These are phyloP conservation scores for Drosophila virilis DNA, from an alignment of 1,140 invertebrate species.

Conservation along the genomic window DNA sequence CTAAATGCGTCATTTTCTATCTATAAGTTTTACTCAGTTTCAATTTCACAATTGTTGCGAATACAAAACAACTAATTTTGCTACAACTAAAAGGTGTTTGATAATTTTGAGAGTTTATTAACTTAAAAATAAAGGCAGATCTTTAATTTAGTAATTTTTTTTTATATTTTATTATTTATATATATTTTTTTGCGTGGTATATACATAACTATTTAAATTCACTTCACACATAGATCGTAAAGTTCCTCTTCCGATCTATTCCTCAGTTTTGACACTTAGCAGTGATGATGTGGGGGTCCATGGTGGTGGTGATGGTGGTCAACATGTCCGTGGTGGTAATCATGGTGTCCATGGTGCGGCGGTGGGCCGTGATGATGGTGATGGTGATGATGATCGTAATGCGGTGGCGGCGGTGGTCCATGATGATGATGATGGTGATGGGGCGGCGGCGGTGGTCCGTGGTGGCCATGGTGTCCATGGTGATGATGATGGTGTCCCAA, in stretches of 20 bases:
- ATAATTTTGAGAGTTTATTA: too few relatives aligned
- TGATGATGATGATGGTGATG: slow-evolving; percentile 43
- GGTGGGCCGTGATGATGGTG: slow-evolving; percentile 54
- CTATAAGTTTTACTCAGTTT: neutral
- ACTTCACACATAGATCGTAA: slow-evolving; percentile 10
- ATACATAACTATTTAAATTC: slow-evolving; percentile 18
- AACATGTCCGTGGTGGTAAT: slow-evolving; percentile 27
- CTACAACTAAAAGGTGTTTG: too few relatives aligned
- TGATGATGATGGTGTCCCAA: slow-evolving; percentile 52
- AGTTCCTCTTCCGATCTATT: neutral
- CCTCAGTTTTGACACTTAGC: slow-evolving; percentile 13
- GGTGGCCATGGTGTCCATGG: slow-evolving; percentile 33
- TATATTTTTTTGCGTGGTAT: slow-evolving; percentile 3
- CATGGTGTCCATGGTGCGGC: slow-evolving; percentile 24
- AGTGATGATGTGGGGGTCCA: slow-evolving; percentile 59
- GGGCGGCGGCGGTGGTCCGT: slow-evolving; percentile 22
- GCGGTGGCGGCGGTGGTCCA: slow-evolving; percentile 39
- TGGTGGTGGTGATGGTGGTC: slow-evolving; percentile 43
- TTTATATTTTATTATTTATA: neutral
- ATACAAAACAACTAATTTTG: neutral
- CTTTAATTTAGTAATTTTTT: neutral
- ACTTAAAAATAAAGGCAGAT: neutral
- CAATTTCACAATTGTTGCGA: neutral
- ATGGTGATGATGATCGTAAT: slow-evolving; percentile 38
- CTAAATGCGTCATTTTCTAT: neutral